Evolutionary conservation across 2,888 invertebrate species (phyloP).

Genomic region (Taenaris catops): DNA sequence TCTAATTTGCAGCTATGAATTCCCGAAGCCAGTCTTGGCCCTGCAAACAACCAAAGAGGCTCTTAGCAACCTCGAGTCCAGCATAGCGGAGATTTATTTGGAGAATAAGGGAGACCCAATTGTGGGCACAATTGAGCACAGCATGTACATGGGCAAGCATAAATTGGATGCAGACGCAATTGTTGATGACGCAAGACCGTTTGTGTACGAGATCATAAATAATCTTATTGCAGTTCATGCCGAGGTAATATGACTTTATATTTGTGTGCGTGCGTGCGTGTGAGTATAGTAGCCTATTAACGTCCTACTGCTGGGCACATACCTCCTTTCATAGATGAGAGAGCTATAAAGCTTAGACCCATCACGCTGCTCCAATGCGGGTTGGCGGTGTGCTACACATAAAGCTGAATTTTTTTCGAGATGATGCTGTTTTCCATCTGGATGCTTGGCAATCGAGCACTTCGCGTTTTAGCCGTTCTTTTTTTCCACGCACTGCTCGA

Average conservation of each 20-base stretch:
- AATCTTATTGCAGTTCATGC: conserved; percentile 89
- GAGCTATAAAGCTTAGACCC: no score
- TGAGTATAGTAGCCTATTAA: no score
- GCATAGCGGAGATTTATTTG: conserved; percentile 88
- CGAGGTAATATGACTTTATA: no score
- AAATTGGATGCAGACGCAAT: conserved; percentile 90
- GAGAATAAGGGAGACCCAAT: conserved; percentile 96
- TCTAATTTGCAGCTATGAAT: conserved; percentile 81
- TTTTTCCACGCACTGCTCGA: no score
- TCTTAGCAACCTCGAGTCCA: conserved; percentile 78
- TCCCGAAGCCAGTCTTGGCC: conserved; percentile 86
- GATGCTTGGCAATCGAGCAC: no score
- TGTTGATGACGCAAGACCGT: conserved; percentile 89
- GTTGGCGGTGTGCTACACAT: no score
- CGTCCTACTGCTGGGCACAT: no score
- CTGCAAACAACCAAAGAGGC: conserved; percentile 84
- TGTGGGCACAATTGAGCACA: conserved; percentile 97
- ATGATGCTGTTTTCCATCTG: no score
- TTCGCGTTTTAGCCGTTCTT: no score
- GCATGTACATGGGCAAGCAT: conserved; percentile 95
- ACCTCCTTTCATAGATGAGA: not conserved
- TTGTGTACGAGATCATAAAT: conserved; percentile 92
- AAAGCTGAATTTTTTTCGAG: no score
- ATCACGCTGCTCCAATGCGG: no score
- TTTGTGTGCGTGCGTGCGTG: no score